Percentiles rank a stretch among this genome's conserved stretches.
Evolutionary conservation across 2,888 invertebrate species (phyloP).

Genomic region (Drosophila lacicola): DNA sequence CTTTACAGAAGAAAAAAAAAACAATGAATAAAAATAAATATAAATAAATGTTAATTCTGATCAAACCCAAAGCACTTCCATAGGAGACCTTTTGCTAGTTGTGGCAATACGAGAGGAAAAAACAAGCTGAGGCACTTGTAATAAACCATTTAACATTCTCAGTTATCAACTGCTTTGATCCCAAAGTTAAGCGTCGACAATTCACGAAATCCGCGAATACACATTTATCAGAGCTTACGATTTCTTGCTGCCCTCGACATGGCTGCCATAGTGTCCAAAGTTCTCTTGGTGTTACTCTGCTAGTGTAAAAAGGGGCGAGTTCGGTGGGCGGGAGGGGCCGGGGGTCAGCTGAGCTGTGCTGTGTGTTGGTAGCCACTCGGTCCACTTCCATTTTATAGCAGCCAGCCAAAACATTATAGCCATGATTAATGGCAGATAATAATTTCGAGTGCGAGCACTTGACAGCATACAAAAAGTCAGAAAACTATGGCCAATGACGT

Average conservation of each 20-base stretch:
- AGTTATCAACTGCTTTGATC: conserved; percentile 18
- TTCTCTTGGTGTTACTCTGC: conserved; percentile 30
- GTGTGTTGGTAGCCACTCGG: conserved; percentile 60
- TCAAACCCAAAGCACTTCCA: too few relatives aligned
- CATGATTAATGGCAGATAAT: conserved; percentile 84
- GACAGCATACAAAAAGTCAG: conserved; percentile 81
- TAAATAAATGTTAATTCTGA: too few relatives aligned
- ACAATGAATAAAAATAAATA: not conserved
- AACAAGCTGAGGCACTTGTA: not conserved
- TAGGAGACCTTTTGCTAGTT: too few relatives aligned
- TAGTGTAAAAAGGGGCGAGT: too few relatives aligned
- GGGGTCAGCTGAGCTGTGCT: not conserved
- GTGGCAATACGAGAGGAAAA: too few relatives aligned
- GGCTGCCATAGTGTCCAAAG: conserved; percentile 39
- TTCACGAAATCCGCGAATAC: conserved; percentile 14
- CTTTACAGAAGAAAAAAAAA: not conserved
- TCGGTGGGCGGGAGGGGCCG: not conserved
- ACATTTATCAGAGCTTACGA: conserved; percentile 27
- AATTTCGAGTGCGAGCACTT: conserved; percentile 80
- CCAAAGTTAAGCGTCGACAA: conserved; percentile 15
- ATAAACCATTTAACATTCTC: conserved; percentile 2
- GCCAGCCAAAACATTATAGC: conserved; percentile 81
- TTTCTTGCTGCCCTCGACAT: conserved; percentile 52
- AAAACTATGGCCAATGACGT: conserved; percentile 80
- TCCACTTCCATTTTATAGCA: conserved; percentile 74